A percentile compares a stretch with the other conserved stretches of the same genome.
phyloP scores from a whole-genome alignment of 2,113 vertebrate genomes.

The Beaufortia kweichowensis region DNA sequence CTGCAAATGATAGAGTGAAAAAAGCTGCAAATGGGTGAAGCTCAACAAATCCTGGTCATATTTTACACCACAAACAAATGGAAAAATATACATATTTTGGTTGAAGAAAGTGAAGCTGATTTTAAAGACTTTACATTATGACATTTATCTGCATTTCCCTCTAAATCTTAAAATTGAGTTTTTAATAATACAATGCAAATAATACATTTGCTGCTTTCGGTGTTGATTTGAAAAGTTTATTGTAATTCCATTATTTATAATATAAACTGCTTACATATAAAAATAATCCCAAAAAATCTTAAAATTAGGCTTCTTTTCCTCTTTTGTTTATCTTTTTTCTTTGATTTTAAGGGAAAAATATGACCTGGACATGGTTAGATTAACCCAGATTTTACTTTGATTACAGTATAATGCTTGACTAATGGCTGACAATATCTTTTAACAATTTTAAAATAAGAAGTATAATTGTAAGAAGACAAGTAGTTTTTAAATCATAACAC shows the following conservation, averaged over 20 bases:
- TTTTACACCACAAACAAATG: neutral
- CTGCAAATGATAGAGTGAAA: conserved; percentile 85
- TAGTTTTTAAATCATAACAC: conserved; percentile 78
- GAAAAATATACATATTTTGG: neutral
- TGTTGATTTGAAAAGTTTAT: too few species aligned
- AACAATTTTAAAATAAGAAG: conserved; percentile 77
- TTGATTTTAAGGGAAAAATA: neutral
- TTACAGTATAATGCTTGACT: conserved; percentile 81
- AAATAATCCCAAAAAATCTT: neutral
- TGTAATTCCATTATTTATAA: too few species aligned
- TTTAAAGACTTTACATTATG: neutral
- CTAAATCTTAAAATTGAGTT: too few species aligned
- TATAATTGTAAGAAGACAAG: conserved; percentile 69
- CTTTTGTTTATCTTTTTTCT: neutral
- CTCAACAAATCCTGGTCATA: neutral
- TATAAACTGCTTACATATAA: neutral
- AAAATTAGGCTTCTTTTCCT: too few species aligned
- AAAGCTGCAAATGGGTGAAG: conserved; percentile 72
- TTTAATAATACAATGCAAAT: too few species aligned
- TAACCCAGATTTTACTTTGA: conserved; percentile 67
- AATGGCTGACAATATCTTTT: conserved; percentile 82
- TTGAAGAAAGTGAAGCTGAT: neutral
- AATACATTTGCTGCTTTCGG: too few species aligned
- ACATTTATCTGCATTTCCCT: too few species aligned
- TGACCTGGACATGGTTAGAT: neutral